Percentiles rank a stretch among this genome's conserved stretches.
These are phyloP conservation scores for Drosophila suzukii DNA, from an alignment of 1,140 invertebrate species.

Conservation along the genomic window DNA sequence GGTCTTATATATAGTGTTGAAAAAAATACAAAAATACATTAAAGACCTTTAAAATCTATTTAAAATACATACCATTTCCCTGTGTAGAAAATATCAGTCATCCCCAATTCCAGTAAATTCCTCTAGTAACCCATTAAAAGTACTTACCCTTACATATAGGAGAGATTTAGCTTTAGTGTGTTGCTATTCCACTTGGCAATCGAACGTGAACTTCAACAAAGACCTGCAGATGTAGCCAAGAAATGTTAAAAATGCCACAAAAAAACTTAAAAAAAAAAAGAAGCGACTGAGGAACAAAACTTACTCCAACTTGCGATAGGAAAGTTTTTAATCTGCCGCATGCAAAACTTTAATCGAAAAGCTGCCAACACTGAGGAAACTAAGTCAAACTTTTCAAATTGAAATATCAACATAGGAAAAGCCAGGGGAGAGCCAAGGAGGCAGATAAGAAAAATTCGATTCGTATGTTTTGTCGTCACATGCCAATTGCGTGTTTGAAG, in stretches of 20 bases:
- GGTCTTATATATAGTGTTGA: too few species aligned
- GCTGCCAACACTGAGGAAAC: constrained; percentile 46
- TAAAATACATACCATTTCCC: neutral
- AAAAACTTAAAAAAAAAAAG: constrained; percentile 6
- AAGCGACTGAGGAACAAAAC: constrained; percentile 18
- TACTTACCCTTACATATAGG: neutral
- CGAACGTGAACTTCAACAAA: constrained; percentile 11
- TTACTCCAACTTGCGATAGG: constrained; percentile 19
- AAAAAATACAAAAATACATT: neutral
- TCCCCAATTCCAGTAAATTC: neutral
- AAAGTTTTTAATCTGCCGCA: constrained; percentile 65
- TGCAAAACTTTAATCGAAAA: constrained; percentile 66
- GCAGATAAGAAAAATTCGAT: constrained; percentile 49
- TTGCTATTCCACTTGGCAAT: constrained; percentile 41
- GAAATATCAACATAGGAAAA: constrained; percentile 46
- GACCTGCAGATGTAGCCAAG: constrained; percentile 35
- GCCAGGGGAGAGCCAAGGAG: neutral
- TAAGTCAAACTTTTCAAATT: constrained; percentile 69
- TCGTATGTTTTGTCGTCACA: constrained; percentile 56
- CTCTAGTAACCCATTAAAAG: constrained; percentile 17
- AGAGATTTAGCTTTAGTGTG: constrained; percentile 12
- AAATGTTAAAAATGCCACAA: constrained; percentile 36
- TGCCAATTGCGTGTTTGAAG: constrained; percentile 57
- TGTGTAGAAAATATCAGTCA: neutral
- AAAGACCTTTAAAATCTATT: neutral